Evolutionary conservation across 1,140 invertebrate species (phyloP).

Genomic region (Drusus annulatus): DNA sequence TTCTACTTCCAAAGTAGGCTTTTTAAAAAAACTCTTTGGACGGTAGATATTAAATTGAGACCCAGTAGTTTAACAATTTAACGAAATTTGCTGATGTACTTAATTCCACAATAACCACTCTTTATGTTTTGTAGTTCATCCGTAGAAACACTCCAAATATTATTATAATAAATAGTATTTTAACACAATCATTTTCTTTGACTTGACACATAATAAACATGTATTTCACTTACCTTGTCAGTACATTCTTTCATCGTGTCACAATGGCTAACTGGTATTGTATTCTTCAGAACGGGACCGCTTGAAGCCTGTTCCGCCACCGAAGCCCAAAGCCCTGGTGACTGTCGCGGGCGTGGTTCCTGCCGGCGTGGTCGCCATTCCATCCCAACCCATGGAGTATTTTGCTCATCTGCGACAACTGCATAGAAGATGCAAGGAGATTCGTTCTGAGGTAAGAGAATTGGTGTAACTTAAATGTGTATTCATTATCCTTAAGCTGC

Average conservation of each 20-base stretch:
- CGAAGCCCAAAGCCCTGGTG: constrained; percentile 84
- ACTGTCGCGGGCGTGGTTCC: constrained; percentile 60
- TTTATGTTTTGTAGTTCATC: no score
- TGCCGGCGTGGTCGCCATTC: constrained; percentile 43
- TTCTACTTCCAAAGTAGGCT: no score
- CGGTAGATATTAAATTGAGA: no score
- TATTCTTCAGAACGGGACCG: constrained; percentile 79
- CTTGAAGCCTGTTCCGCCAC: constrained; percentile 87
- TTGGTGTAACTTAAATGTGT: background rate
- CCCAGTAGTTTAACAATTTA: no score
- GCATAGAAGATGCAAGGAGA: constrained; percentile 92
- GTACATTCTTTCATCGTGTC: no score
- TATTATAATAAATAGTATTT: no score
- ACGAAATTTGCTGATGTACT: no score
- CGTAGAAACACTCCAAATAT: no score
- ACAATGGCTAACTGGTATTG: no score
- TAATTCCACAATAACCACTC: no score
- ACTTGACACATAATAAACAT: background rate
- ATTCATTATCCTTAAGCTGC: no score
- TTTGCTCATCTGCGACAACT: constrained; percentile 88
- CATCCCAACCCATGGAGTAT: constrained; percentile 63
- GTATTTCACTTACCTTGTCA: background rate
- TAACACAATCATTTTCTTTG: background rate
- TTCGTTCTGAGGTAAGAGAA: constrained; percentile 84
- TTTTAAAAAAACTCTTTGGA: no score